Evolutionary conservation across 2,797 vertebrate species (phyloP).

Genomic region (Poecile montanus): DNA sequence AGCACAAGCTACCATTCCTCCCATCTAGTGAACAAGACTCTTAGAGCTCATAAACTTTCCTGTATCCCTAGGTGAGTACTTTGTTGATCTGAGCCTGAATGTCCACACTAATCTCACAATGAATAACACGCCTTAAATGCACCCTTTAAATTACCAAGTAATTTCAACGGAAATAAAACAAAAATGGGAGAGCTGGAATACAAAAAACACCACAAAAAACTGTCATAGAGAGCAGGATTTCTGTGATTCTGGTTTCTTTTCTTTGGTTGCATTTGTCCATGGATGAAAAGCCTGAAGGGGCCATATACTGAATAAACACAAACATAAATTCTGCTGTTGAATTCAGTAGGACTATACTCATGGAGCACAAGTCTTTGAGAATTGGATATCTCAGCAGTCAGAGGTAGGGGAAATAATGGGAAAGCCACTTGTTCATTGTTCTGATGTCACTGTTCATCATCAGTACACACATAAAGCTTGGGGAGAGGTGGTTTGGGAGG

Average conservation of each 20-base stretch:
- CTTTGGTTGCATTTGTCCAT: neutral
- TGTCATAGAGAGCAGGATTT: neutral
- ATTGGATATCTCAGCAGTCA: neutral
- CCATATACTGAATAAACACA: neutral
- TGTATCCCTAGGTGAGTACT: neutral
- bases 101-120: neutral
- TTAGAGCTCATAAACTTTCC: neutral
- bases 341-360: neutral
- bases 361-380: neutral
- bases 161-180: neutral
- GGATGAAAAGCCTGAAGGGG: neutral
- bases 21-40: neutral
- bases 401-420: neutral
- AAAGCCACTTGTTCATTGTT: neutral
- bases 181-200: neutral
- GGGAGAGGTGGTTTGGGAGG: fast-evolving
- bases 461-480: neutral
- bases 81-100: neutral
- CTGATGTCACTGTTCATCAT: neutral
- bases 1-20: constrained; percentile 6
- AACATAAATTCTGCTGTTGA: neutral
- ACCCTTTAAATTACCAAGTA: neutral
- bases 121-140: neutral
- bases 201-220: neutral
- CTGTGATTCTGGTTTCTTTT: neutral